These are phyloP conservation scores for Fulmarus glacialis DNA, from an alignment of 2,113 vertebrate genomes.

Conservation along the genomic window DNA sequence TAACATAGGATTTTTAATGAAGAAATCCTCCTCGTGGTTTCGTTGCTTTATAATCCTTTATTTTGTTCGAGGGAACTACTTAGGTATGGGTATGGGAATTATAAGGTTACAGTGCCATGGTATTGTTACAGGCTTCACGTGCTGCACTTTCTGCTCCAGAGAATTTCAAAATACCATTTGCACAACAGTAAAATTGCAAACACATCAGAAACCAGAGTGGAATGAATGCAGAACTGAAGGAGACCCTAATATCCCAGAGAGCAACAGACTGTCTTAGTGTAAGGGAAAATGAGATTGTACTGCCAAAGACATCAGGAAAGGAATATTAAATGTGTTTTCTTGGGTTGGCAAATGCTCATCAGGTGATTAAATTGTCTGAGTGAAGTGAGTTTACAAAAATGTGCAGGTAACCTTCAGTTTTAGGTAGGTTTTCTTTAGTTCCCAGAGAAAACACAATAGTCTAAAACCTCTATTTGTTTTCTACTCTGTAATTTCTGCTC, in stretches of 20 bases:
- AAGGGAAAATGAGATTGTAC: not conserved
- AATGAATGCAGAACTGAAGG: not conserved
- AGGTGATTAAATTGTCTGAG: not conserved
- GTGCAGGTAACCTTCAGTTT: not conserved
- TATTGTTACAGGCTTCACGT: not conserved
- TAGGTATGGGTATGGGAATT: not conserved
- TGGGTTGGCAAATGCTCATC: not conserved
- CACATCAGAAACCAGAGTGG: not conserved
- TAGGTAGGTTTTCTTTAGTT: not conserved
- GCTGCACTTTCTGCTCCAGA: not conserved
- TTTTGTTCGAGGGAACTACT: not conserved
- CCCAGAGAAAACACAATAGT: not conserved
- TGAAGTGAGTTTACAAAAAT: not conserved
- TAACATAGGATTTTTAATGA: not conserved
- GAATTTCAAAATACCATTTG: not conserved
- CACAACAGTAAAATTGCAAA: constrained; percentile 3
- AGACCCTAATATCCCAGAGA: not conserved
- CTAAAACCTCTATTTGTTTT: not conserved
- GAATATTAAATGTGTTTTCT: not conserved
- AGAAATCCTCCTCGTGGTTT: not conserved
- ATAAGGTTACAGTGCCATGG: not conserved
- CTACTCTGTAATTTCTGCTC: not conserved
- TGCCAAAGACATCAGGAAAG: not conserved
- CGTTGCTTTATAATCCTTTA: not conserved
- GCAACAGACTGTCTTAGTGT: not conserved